Evolutionary conservation across 1,140 invertebrate genomes (phyloP).

Genomic region (Druon quercuslanigerum): DNA sequence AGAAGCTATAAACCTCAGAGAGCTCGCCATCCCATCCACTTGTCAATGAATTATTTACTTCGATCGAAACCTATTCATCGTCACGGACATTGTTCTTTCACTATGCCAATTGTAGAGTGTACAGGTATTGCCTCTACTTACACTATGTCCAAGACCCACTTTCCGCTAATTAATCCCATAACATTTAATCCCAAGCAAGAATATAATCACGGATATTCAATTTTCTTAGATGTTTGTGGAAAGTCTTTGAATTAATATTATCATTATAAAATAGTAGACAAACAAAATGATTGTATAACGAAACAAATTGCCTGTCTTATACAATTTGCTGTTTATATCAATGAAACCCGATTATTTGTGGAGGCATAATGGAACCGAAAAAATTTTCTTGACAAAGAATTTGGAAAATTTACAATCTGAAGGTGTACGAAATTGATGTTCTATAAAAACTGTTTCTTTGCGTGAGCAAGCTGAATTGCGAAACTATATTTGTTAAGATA

Average conservation of each 20-base stretch:
- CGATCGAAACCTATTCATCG: constrained; percentile 25
- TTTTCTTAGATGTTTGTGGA: neutral
- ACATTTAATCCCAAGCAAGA: neutral
- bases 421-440: too few species aligned
- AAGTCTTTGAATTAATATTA: neutral
- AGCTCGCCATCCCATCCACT: neutral
- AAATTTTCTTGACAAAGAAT: too few species aligned
- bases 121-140: neutral
- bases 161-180: constrained; percentile 4
- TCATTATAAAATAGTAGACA: too few species aligned
- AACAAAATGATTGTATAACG: too few species aligned
- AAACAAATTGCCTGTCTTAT: too few species aligned
- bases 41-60: constrained; percentile 36
- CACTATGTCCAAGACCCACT: neutral
- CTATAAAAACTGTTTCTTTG: too few species aligned
- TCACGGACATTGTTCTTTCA: constrained; percentile 9
- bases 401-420: too few species aligned
- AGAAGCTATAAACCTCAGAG: constrained; percentile 57
- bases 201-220: neutral
- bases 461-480: too few species aligned
- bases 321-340: too few species aligned
- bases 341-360: too few species aligned
- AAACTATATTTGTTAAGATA: too few species aligned
- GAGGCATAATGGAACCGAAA: too few species aligned
- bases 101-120: neutral